phyloP scores from a whole-genome alignment of 1,140 invertebrate species.

The Phthorimaea operculella region DNA sequence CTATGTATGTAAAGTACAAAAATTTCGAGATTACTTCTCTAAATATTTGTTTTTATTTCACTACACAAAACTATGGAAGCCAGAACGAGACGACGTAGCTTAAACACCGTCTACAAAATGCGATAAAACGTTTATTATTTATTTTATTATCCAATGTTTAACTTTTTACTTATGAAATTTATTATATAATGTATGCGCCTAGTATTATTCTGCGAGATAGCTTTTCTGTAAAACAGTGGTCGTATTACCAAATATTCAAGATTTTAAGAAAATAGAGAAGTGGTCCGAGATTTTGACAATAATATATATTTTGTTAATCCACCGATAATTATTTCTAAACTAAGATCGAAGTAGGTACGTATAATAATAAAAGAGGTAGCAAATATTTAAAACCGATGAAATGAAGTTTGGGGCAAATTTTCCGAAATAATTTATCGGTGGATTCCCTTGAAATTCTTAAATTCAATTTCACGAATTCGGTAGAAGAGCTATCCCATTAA shows the following conservation, averaged over 20 bases:
- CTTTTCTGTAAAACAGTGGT: conserved; percentile 49
- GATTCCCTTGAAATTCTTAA: neutral
- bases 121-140: conserved; percentile 20
- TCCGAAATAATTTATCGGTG: neutral
- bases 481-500: conserved; percentile 46
- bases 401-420: neutral
- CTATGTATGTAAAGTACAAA: conserved; percentile 50
- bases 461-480: neutral
- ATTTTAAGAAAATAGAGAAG: conserved; percentile 51
- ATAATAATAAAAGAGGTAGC: neutral
- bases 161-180: conserved; percentile 31
- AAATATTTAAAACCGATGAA: neutral
- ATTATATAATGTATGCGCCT: conserved; percentile 36
- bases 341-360: neutral
- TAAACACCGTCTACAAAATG: conserved; percentile 38
- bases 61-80: conserved; percentile 61
- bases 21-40: conserved; percentile 28
- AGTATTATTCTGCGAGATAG: conserved; percentile 48
- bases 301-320: conserved; percentile 10
- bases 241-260: conserved; percentile 34
- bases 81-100: conserved; percentile 43
- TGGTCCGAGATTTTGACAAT: conserved; percentile 49
- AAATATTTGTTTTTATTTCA: conserved; percentile 25
- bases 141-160: conserved; percentile 23
- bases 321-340: conserved; percentile 8